Percentiles rank a stretch among this genome's conserved stretches.
phyloP scores from a whole-genome alignment of 92 coral and sea anemone species.

The Phenganax marumi region DNA sequence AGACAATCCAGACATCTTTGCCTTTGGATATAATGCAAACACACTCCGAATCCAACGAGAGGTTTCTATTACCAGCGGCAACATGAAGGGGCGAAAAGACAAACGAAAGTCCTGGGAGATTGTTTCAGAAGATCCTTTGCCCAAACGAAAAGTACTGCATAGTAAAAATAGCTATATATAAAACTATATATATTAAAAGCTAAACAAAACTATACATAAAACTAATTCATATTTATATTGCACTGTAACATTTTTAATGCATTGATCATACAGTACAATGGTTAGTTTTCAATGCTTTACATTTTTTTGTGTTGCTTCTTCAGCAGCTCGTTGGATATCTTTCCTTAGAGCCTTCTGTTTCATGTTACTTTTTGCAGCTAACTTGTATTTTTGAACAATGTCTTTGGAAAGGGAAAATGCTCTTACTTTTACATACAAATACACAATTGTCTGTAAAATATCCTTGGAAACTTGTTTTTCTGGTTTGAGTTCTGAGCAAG shows the following conservation, averaged over 20 bases:
- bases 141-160: conserved; percentile 43
- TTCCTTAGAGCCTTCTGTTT: conserved; percentile 14
- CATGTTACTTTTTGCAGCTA: neutral
- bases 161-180: neutral
- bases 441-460: conserved; percentile 3
- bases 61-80: conserved; percentile 48
- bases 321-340: conserved; percentile 8
- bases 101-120: conserved; percentile 40
- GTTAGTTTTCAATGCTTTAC: neutral
- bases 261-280: neutral
- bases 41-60: conserved; percentile 43
- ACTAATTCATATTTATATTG: too few relatives aligned
- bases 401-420: conserved; percentile 16
- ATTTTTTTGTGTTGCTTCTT: conserved; percentile 14
- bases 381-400: conserved; percentile 11
- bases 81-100: conserved; percentile 54
- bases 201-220: too few relatives aligned
- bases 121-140: conserved; percentile 49
- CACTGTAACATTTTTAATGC: neutral
- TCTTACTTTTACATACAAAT: conserved; percentile 3
- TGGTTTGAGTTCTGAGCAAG: neutral
- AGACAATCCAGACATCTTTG: conserved; percentile 52
- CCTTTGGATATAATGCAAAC: conserved; percentile 53
- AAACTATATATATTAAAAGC: too few relatives aligned
- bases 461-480: conserved; percentile 15